These are phyloP conservation scores for Hyperopisus bebe DNA, from an alignment of 2,113 vertebrate genomes.

Conservation along the genomic window DNA sequence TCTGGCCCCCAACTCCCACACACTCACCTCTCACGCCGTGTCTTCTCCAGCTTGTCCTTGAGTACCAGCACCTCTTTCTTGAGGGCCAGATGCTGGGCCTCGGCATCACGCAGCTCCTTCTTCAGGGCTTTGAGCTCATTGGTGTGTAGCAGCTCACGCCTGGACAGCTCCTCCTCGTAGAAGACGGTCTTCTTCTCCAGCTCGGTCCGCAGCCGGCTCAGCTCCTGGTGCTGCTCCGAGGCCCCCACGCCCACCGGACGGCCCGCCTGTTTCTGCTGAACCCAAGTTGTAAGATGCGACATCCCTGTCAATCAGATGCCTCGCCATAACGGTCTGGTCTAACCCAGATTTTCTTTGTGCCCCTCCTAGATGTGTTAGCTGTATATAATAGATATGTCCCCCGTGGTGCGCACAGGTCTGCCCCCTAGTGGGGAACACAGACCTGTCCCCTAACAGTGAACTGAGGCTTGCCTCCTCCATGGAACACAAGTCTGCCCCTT, in stretches of 20 bases:
- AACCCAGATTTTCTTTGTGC: not conserved
- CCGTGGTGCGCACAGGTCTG: not conserved
- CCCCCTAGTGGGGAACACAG: not conserved
- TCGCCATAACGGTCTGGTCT: not conserved
- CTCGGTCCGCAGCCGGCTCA: constrained; percentile 79
- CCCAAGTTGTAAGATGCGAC: not conserved
- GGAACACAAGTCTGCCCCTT: too few species aligned
- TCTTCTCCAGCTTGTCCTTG: constrained; percentile 96
- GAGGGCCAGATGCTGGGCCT: constrained; percentile 86
- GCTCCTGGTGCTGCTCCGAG: constrained; percentile 83
- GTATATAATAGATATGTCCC: not conserved
- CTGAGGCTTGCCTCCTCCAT: too few species aligned
- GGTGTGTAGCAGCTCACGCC: constrained; percentile 77
- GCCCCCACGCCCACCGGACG: constrained; percentile 66
- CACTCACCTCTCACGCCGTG: constrained; percentile 79
- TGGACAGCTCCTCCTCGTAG: constrained; percentile 83
- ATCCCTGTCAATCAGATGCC: not conserved
- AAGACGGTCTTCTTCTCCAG: constrained; percentile 86
- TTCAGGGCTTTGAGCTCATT: constrained; percentile 81
- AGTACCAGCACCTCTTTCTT: constrained; percentile 94
- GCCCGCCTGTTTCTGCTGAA: constrained; percentile 78
- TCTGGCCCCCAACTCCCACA: not conserved
- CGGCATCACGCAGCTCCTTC: constrained; percentile 87
- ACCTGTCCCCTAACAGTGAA: not conserved
- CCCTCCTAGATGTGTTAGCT: not conserved